phyloP scores from a whole-genome alignment of 2,113 vertebrate species.

The Cebus imitator region DNA sequence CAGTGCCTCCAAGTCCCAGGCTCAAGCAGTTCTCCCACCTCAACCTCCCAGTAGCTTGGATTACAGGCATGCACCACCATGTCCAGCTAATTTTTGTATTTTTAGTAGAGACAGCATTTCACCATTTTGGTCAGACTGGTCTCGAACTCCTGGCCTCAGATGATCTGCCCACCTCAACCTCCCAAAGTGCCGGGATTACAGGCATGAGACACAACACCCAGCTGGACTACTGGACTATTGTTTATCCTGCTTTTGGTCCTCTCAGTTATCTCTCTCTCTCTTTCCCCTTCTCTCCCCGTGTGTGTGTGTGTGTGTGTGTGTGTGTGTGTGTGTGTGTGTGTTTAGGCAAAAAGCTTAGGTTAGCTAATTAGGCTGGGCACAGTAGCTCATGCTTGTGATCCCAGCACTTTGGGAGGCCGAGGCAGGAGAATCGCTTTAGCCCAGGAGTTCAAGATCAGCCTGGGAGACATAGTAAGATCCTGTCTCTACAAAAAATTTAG shows the following conservation, averaged over 20 bases:
- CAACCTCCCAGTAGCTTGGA: background rate
- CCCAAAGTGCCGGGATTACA: background rate
- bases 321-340: background rate
- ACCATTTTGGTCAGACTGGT: background rate
- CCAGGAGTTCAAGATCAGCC: no score
- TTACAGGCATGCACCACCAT: rapidly evolving
- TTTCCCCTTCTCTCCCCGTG: no score
- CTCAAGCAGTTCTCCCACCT: background rate
- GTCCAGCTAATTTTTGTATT: background rate
- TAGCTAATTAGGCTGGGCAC: no score
- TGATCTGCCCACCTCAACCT: background rate
- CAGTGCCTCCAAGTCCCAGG: background rate
- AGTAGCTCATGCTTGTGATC: background rate
- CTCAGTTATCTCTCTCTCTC: no score
- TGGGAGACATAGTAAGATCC: no score
- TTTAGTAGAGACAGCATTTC: background rate
- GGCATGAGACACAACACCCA: background rate
- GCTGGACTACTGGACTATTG: no score
- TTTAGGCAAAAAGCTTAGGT: background rate
- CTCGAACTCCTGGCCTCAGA: background rate
- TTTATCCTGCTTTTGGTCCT: no score
- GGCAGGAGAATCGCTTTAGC: no score
- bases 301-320: background rate
- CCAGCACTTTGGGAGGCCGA: background rate
- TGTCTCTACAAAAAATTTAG: no score